Percentiles rank a stretch among this genome's conserved stretches.
Evolutionary conservation across 2,113 vertebrate genomes (phyloP).

Genomic region (Eulemur macaco): DNA sequence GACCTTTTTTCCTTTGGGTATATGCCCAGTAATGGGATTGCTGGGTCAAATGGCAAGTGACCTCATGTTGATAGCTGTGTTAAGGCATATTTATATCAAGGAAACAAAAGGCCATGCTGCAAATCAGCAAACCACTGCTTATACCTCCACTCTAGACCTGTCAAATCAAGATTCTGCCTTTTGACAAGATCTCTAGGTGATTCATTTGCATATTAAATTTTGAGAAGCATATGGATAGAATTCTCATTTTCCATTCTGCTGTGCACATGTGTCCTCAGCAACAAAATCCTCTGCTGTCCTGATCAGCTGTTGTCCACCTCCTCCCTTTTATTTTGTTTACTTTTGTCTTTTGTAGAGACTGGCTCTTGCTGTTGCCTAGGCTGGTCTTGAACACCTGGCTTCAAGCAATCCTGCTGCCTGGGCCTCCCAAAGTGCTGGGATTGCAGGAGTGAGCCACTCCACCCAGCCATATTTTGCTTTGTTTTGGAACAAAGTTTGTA

Average conservation of each 20-base stretch:
- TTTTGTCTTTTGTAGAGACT: not conserved
- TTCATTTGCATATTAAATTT: constrained; percentile 2
- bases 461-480: not conserved
- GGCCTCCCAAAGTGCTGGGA: not conserved
- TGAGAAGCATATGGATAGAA: not conserved
- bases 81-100: not conserved
- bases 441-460: not conserved
- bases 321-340: not conserved
- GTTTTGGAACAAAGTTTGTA: not conserved
- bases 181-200: not conserved
- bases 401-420: not conserved
- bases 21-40: too few relatives aligned
- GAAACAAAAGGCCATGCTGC: not conserved
- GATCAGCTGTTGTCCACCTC: not conserved
- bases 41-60: not conserved
- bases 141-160: not conserved
- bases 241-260: not conserved
- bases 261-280: not conserved
- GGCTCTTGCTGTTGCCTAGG: not conserved
- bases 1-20: too few relatives aligned
- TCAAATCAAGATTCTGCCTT: not conserved
- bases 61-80: not conserved
- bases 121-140: not conserved
- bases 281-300: not conserved
- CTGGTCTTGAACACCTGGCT: not conserved